Evolutionary conservation across 2,888 invertebrate genomes (phyloP).

Genomic region (Diarsia dahlii): DNA sequence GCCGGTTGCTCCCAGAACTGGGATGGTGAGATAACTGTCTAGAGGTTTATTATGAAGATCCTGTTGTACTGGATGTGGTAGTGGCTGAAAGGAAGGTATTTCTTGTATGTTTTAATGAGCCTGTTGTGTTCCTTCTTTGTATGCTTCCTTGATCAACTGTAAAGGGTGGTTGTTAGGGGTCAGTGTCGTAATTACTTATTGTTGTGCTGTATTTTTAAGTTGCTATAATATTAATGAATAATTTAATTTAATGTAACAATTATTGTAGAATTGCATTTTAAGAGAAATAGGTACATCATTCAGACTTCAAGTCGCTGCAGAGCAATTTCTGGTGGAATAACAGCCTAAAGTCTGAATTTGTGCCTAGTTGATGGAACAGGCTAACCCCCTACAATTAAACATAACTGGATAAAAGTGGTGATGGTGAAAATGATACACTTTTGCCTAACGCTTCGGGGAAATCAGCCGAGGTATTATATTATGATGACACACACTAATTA

Average conservation of each 20-base stretch:
- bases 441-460: too few species aligned
- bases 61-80: conserved; percentile 52
- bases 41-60: conserved; percentile 51
- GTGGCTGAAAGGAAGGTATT: conserved; percentile 16
- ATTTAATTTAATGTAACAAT: neutral
- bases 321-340: neutral
- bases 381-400: neutral
- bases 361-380: neutral
- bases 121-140: neutral
- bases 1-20: conserved; percentile 84
- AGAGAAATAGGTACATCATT: neutral
- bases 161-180: neutral
- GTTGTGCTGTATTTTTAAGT: neutral
- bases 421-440: too few species aligned
- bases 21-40: conserved; percentile 85
- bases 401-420: neutral
- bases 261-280: neutral
- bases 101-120: conserved; percentile 7
- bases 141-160: neutral
- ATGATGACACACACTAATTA: too few species aligned
- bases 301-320: neutral
- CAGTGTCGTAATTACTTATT: neutral
- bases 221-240: neutral
- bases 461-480: too few species aligned
- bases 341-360: neutral